These are phyloP conservation scores for Drosophila melanocephala DNA, from an alignment of 2,888 invertebrate species.

Conservation along the genomic window DNA sequence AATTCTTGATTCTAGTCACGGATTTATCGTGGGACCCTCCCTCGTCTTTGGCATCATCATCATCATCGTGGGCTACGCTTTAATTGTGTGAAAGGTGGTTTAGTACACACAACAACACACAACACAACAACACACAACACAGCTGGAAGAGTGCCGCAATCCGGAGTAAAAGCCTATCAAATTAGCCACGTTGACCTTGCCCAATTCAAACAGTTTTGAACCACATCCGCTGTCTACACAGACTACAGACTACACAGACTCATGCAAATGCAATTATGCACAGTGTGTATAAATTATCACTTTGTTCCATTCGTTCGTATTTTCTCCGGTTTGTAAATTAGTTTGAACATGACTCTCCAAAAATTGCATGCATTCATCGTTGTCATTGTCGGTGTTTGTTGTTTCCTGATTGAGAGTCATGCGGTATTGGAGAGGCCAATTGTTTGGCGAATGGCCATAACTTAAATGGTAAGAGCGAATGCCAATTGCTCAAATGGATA, in stretches of 20 bases:
- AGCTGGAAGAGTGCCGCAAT: slow-evolving; percentile 1
- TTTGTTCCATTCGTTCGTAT: slow-evolving; percentile 28
- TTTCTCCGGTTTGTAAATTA: slow-evolving; percentile 29
- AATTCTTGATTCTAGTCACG: slow-evolving; percentile 52
- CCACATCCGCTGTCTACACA: slow-evolving; percentile 51
- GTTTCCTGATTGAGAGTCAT: slow-evolving; percentile 53
- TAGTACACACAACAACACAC: slow-evolving; percentile 4
- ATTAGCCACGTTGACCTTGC: slow-evolving; percentile 53
- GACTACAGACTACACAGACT: slow-evolving; percentile 31
- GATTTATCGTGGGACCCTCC: slow-evolving; percentile 68
- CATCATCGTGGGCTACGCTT: slow-evolving; percentile 29
- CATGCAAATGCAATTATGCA: slow-evolving; percentile 56
- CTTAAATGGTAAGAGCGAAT: slow-evolving; percentile 9
- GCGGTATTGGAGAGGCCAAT: slow-evolving; percentile 13
- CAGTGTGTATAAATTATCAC: slow-evolving; percentile 41
- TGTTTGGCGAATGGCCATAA: slow-evolving; percentile 11
- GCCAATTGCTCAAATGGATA: slow-evolving; percentile 11
- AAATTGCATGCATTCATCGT: slow-evolving; percentile 47
- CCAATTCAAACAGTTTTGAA: slow-evolving; percentile 26
- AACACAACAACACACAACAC: not conserved
- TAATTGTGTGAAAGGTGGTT: slow-evolving; percentile 39
- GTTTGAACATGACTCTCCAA: slow-evolving; percentile 59
- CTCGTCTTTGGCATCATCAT: not conserved
- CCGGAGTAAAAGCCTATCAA: slow-evolving; percentile 41
- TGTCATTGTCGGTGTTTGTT: slow-evolving; percentile 15